Evolutionary conservation across 1,140 invertebrate species (phyloP), one percentile per base, ranked within the genome.

Genomic region (Drosophila littoralis): DNA sequence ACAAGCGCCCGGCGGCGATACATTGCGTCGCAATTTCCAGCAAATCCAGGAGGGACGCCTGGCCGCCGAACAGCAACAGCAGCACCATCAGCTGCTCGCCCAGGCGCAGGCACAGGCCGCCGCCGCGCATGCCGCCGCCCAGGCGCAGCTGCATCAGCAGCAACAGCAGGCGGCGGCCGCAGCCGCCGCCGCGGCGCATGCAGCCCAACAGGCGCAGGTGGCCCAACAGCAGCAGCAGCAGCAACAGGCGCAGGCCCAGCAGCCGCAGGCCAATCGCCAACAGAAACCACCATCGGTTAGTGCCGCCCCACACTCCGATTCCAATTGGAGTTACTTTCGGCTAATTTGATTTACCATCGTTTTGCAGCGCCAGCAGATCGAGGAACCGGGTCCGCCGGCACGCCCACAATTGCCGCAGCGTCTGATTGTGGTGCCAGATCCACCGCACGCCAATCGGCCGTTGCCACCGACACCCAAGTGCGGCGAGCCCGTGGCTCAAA

Each of bases 11-110:
- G 96, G 96, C 63, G 97, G 97, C 48, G 97, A 98, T 93, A 98
- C 98, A 7, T 93, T 98, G 52, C 94, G 97, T n/a, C 94, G 97
- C 61, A 98, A 98, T 93, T 99, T 99, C 94, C 98, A 99, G 92
- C 97, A 98, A 92, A 98, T 99, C 72, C 98, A 99, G 93, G 97
- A 98, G 93, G 96, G 96, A 40, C 93, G 96, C 83, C 95, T 94
- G 59, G 95, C 92, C 12, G 92, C 83, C 51, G 91, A 93, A 51
- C 74, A 94, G 64, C 86, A 93, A 50, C 88, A 92, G 65, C 91
- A 91, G 43, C 90, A 91, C 12, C 79, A 86, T 58, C 86, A 90
- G 59, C 46, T 90, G 50, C 78, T 80, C 51, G 88, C 83, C 35
- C 90, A 90, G 63, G 86, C 90, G 1, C 84, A 88, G 51, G 83